Evolutionary conservation across 2,888 invertebrate genomes (phyloP).

Genomic region (Sphecodes monilicornis): DNA sequence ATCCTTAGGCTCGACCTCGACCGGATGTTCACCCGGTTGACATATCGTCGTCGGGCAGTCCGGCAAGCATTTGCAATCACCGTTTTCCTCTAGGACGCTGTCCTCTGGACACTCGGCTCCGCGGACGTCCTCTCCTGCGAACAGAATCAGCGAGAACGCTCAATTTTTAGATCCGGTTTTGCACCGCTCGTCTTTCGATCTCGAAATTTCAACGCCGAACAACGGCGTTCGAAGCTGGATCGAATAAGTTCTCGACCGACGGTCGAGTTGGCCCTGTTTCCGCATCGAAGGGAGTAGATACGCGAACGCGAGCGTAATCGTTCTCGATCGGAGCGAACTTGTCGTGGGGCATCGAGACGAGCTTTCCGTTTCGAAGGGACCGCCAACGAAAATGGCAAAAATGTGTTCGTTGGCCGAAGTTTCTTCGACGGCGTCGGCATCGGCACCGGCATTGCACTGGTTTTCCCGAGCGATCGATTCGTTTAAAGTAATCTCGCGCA

Average conservation of each 20-base stretch:
- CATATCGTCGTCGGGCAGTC: slow-evolving; percentile 77
- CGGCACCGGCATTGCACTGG: neutral
- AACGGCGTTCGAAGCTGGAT: too few relatives aligned
- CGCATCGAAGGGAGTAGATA: too few relatives aligned
- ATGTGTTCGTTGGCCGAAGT: neutral
- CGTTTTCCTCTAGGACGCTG: slow-evolving; percentile 76
- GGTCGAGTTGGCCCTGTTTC: too few relatives aligned
- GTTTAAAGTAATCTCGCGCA: slow-evolving; percentile 27
- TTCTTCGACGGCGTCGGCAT: neutral
- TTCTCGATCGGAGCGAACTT: too few relatives aligned
- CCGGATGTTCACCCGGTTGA: slow-evolving; percentile 74
- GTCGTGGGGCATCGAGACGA: too few relatives aligned
- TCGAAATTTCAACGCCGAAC: too few relatives aligned
- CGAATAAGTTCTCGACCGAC: too few relatives aligned
- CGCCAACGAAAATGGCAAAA: neutral
- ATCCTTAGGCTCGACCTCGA: slow-evolving; percentile 71
- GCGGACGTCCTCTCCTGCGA: slow-evolving; percentile 49
- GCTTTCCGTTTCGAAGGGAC: neutral
- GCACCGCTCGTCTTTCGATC: too few relatives aligned
- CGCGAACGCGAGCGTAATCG: too few relatives aligned
- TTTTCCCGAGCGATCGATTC: slow-evolving; percentile 35
- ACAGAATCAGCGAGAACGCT: slow-evolving; percentile 50
- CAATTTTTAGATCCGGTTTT: too few relatives aligned
- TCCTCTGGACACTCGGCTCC: slow-evolving; percentile 77
- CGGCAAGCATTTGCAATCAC: slow-evolving; percentile 78